Conservation (phyloP, 2,797 vertebrate species). For the Pitangus sulphuratus region DNA sequence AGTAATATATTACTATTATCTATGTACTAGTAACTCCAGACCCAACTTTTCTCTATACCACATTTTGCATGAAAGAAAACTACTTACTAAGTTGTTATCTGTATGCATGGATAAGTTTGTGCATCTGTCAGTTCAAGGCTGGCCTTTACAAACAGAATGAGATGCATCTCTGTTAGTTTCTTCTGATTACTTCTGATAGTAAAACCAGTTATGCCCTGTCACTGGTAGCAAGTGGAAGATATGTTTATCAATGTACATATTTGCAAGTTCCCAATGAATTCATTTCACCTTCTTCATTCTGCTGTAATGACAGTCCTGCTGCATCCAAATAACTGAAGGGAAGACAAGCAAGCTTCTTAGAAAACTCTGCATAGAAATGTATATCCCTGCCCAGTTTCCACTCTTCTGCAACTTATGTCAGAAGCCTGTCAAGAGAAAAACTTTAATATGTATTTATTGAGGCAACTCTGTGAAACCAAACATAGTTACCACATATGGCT, state of each 20-base stretch:
- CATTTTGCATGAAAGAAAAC: background rate
- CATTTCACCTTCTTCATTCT: background rate
- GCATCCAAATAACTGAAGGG: background rate
- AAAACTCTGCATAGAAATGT: background rate
- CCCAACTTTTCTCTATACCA: background rate
- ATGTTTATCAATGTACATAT: background rate
- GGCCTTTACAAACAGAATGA: background rate
- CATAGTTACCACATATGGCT: background rate
- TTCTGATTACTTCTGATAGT: background rate
- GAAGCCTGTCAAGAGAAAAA: background rate
- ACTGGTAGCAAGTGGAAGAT: background rate
- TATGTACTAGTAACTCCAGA: background rate
- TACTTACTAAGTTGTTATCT: background rate
- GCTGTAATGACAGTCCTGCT: background rate
- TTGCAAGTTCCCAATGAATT: background rate
- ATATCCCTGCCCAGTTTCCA: background rate
- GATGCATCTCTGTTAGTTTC: background rate
- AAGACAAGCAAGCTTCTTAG: background rate
- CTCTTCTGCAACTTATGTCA: background rate
- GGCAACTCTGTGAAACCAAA: background rate
- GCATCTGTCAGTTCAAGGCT: background rate
- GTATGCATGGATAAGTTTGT: background rate
- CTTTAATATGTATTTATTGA: background rate
- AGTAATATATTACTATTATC: background rate
- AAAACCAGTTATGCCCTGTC: background rate